Percentiles rank a stretch among this genome's conserved stretches.
Evolutionary conservation across 2,888 invertebrate genomes (phyloP).

Genomic region (Netelia melanura): DNA sequence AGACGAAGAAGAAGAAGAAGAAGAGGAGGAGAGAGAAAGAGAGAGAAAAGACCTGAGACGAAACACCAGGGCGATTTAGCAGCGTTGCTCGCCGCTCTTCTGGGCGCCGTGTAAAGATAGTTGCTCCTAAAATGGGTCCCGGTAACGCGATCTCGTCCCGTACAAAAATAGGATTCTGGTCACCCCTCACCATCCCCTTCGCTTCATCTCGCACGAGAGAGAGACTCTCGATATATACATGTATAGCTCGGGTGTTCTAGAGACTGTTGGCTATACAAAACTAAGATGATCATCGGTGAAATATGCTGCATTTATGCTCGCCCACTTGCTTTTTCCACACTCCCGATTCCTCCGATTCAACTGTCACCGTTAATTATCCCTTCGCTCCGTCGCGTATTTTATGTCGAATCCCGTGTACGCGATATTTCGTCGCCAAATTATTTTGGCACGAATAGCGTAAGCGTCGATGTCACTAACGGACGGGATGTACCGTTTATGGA

Average conservation of each 20-base stretch:
- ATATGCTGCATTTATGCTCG: conserved; percentile 73
- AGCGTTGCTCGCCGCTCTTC: conserved; percentile 74
- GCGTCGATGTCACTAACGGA: background rate
- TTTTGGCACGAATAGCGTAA: conserved; percentile 17
- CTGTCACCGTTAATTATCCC: conserved; percentile 47
- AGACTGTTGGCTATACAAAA: conserved; percentile 64
- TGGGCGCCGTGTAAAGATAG: conserved; percentile 85
- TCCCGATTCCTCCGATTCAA: conserved; percentile 22
- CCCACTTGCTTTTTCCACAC: conserved; percentile 54
- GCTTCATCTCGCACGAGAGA: background rate
- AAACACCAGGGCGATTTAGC: conserved; percentile 64
- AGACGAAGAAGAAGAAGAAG: conserved; percentile 44
- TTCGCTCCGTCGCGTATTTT: background rate
- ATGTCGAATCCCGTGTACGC: conserved; percentile 53
- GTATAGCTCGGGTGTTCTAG: conserved; percentile 51
- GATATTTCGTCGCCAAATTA: conserved; percentile 42
- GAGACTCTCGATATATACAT: background rate
- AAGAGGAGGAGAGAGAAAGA: conserved; percentile 46
- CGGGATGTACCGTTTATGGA: background rate
- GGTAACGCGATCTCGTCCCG: conserved; percentile 88
- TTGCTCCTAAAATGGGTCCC: conserved; percentile 89
- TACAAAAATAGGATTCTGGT: conserved; percentile 86
- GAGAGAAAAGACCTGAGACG: conserved; percentile 53
- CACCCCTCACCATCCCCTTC: conserved; percentile 79
- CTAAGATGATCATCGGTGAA: conserved; percentile 73